Conservation (phyloP, 1,140 invertebrate genomes). For the Drosophila pectinifera region DNA sequence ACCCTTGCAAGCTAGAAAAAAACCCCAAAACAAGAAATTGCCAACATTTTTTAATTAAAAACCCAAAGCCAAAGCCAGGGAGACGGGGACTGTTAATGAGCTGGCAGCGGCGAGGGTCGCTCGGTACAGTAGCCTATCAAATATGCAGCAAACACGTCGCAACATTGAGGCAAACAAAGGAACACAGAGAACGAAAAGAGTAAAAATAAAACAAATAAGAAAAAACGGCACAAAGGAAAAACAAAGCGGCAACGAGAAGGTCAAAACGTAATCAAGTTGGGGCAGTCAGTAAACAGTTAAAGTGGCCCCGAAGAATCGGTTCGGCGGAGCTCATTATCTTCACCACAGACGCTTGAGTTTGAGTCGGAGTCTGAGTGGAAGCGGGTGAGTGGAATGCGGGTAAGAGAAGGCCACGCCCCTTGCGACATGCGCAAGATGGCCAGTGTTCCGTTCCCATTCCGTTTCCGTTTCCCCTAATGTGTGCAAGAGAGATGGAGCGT, state of each 20-base stretch:
- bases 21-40: neutral
- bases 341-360: constrained; percentile 52
- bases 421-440: constrained; percentile 74
- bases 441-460: constrained; percentile 56
- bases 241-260: constrained; percentile 54
- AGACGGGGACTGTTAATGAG: constrained; percentile 73
- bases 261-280: constrained; percentile 74
- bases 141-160: constrained; percentile 75
- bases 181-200: constrained; percentile 8
- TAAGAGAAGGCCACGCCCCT: constrained; percentile 47
- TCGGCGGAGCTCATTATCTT: constrained; percentile 46
- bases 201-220: constrained; percentile 12
- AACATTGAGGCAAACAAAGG: constrained; percentile 33
- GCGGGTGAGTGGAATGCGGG: constrained; percentile 14
- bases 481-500: constrained; percentile 32
- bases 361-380: constrained; percentile 41
- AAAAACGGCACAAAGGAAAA: constrained; percentile 32
- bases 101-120: constrained; percentile 44
- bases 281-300: constrained; percentile 39
- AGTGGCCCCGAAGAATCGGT: constrained; percentile 13
- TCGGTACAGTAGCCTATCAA: constrained; percentile 72
- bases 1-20: neutral
- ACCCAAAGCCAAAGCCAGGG: constrained; percentile 37
- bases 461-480: constrained; percentile 60
- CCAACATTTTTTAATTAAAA: constrained; percentile 67